A percentile compares a stretch with the other conserved stretches of the same genome.
These are phyloP conservation scores for Eulemur macaco DNA, from an alignment of 2,113 vertebrate genomes.

Conservation along the genomic window DNA sequence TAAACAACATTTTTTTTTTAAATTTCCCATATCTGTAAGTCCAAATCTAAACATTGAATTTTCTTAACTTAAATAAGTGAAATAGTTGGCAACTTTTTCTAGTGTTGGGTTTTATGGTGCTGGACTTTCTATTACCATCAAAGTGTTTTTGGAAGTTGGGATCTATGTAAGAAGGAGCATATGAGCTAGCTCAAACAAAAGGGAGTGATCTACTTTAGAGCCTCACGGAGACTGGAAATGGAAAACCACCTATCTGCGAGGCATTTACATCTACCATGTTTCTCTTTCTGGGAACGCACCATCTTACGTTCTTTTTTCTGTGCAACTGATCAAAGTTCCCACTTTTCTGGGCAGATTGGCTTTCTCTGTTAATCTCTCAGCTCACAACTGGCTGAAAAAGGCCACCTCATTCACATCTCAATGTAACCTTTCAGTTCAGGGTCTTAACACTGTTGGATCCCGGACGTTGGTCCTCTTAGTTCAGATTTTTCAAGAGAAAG, in stretches of 20 bases:
- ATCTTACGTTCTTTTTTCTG: not conserved
- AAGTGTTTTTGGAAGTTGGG: not conserved
- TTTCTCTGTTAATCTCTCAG: not conserved
- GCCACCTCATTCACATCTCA: not conserved
- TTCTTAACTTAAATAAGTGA: not conserved
- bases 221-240: not conserved
- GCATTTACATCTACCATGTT: not conserved
- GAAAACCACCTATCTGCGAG: not conserved
- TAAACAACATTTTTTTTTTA: not conserved
- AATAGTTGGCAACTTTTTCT: not conserved
- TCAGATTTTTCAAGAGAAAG: slow-evolving; percentile 24
- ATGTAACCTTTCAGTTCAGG: not conserved
- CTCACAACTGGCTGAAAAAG: not conserved
- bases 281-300: not conserved
- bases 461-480: not conserved
- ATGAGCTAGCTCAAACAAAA: not conserved
- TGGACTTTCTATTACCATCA: not conserved
- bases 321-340: not conserved
- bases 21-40: not conserved
- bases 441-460: not conserved
- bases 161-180: not conserved
- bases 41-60: not conserved
- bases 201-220: not conserved
- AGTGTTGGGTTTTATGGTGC: not conserved
- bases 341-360: not conserved